Base-by-base conservation (phyloP, 2,797 vertebrate genomes). In the Malacoraja senta region DNA sequence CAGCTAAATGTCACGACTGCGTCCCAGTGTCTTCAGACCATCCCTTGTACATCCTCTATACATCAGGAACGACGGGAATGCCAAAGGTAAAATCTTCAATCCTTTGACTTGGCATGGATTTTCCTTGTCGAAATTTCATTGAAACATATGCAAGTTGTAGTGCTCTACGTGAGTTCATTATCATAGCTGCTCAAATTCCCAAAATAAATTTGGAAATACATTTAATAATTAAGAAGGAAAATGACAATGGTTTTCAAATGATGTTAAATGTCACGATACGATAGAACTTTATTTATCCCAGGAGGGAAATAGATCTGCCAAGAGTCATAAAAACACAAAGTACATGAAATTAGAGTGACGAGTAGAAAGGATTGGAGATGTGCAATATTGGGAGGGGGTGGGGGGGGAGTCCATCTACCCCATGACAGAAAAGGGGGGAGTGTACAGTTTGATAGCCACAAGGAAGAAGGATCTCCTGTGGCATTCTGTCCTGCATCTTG, bases 21-120 rank as follows among this genome's bases (percentile, higher is more conserved):
- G 96, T 98, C 8, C 94, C 98, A 0, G 94, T 99, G 68, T 95
- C 97, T 68, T 98, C 98, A 19, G 96, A 97, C 93, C 98, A 99
- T 93, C 98, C 98, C 0, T 96, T 99, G 68, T 99, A 99, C 72
- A 96, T 99, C 95, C 97, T 99, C 53, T 99, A 99, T 94, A 99
- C 98, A 1, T 99, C 99, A 0, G 99, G 98, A 83, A 99, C 99
- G 93, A 99, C 98, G 0, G 99, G 99, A 8, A 95, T 97, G 0
- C 99, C 99, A 13, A 99, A 99, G 98, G 98, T 99, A 96, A 6
- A 26, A 93, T 35, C 7, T 44, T 63, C 8, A 26, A 53, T 53
- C 35, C 26, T 13, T n/a, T 58, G 10, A 26, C 72, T 44, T 91
- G 38, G 38, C 68, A 74, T 91, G 93, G 93, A 61, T 94, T 0